These are phyloP conservation scores for Aphis gossypii DNA, from an alignment of 1,140 invertebrate species.

Conservation along the genomic window DNA sequence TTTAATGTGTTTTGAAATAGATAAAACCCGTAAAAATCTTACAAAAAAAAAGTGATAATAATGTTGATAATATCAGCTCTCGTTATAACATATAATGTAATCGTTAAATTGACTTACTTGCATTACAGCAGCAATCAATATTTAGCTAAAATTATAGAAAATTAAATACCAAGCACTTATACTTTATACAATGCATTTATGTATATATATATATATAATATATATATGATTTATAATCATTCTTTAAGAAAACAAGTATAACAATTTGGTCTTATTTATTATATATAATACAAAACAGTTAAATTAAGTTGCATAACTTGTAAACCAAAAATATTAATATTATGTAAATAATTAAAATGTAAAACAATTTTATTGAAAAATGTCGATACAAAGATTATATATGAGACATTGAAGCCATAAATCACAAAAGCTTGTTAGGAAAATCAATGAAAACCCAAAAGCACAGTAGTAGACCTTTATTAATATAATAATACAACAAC, in stretches of 20 bases:
- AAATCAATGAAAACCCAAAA: slow-evolving; percentile 31
- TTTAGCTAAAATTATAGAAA: not conserved
- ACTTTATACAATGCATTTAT: not conserved
- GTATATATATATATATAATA: not conserved
- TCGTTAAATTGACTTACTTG: not conserved
- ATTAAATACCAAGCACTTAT: not conserved
- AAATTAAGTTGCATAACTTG: not conserved
- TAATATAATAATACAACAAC: slow-evolving; percentile 23
- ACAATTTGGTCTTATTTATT: not conserved
- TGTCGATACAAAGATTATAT: not conserved
- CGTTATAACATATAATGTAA: not conserved
- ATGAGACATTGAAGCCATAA: not conserved
- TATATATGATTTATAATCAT: not conserved
- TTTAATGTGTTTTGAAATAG: not conserved
- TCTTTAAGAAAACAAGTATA: not conserved
- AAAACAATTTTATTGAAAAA: not conserved
- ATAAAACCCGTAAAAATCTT: not conserved
- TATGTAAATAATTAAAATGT: not conserved
- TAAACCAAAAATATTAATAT: not conserved
- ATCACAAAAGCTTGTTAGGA: not conserved
- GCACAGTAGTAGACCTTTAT: not conserved
- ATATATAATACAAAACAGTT: not conserved
- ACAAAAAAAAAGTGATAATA: not conserved
- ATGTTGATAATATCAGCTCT: not conserved
- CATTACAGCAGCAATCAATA: not conserved